phyloP scores from a whole-genome alignment of 2,888 invertebrate genomes.

The Clostera curtula region DNA sequence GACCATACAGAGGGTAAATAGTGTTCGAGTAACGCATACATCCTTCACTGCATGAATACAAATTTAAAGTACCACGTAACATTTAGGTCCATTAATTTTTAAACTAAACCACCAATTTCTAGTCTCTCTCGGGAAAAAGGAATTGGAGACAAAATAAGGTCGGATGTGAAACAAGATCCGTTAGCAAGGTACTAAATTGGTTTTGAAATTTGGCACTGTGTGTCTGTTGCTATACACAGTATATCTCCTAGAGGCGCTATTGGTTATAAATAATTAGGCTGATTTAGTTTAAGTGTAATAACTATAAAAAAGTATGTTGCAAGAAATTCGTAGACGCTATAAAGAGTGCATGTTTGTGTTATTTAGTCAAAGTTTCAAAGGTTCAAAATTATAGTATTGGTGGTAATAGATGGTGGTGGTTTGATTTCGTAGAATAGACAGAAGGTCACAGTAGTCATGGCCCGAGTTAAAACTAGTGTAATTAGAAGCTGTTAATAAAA shows the following conservation, averaged over 20 bases:
- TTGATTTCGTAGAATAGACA: conserved; percentile 19
- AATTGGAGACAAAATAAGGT: conserved; percentile 71
- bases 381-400: conserved; percentile 11
- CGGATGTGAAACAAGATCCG: conserved; percentile 67
- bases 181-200: conserved; percentile 64
- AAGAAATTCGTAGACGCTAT: background rate
- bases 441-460: background rate
- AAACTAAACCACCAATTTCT: conserved; percentile 64
- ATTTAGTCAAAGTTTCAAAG: conserved; percentile 4
- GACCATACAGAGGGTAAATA: conserved; percentile 68
- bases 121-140: conserved; percentile 68
- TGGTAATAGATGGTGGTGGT: conserved; percentile 24
- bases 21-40: conserved; percentile 13
- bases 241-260: conserved; percentile 5
- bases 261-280: background rate
- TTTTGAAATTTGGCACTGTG: conserved; percentile 51
- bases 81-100: conserved; percentile 46
- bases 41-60: conserved; percentile 38
- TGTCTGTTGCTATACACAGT: conserved; percentile 46
- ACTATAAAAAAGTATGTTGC: background rate
- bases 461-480: too few relatives aligned
- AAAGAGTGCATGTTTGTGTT: conserved; percentile 20
- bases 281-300: background rate
- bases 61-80: conserved; percentile 35
- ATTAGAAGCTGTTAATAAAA: too few relatives aligned